Evolutionary conservation across 2,888 invertebrate species (phyloP).

Genomic region (Ischnus inquisitorius): DNA sequence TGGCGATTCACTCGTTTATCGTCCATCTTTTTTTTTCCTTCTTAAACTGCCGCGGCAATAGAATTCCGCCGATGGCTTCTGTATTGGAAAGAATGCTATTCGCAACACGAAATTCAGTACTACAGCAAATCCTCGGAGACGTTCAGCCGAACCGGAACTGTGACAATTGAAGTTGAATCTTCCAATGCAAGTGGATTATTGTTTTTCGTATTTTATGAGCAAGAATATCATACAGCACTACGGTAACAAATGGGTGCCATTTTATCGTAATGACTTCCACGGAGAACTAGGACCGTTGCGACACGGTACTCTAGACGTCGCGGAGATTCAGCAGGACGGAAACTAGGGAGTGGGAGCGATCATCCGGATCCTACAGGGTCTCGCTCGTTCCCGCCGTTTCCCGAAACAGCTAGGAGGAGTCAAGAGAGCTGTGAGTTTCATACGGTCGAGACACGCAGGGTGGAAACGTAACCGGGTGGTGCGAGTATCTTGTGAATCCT

Average conservation of each 20-base stretch:
- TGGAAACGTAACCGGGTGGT: slow-evolving; percentile 48
- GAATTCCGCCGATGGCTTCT: slow-evolving; percentile 5
- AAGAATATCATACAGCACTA: background rate
- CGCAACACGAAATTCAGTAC: background rate
- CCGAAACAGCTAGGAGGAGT: slow-evolving; percentile 58
- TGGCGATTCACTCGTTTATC: slow-evolving; percentile 28
- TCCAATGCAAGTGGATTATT: background rate
- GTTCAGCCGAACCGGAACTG: background rate
- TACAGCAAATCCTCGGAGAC: background rate
- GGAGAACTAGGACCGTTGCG: background rate
- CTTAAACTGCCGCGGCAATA: slow-evolving; percentile 3
- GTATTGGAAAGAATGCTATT: slow-evolving; percentile 6
- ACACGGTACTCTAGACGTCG: background rate
- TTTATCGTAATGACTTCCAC: slow-evolving; percentile 30
- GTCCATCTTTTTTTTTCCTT: background rate
- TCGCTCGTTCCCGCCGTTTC: slow-evolving; percentile 14
- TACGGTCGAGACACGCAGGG: slow-evolving; percentile 29
- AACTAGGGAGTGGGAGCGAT: slow-evolving; percentile 70
- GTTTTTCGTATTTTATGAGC: background rate
- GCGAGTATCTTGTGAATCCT: slow-evolving; percentile 79
- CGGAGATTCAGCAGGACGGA: slow-evolving; percentile 70
- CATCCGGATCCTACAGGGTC: slow-evolving; percentile 48
- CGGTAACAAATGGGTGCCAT: slow-evolving; percentile 20
- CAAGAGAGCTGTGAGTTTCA: slow-evolving; percentile 71
- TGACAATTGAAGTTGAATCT: background rate